Evolutionary conservation across 2,113 vertebrate species (phyloP).

Genomic region (Peromyscus polionotus): DNA sequence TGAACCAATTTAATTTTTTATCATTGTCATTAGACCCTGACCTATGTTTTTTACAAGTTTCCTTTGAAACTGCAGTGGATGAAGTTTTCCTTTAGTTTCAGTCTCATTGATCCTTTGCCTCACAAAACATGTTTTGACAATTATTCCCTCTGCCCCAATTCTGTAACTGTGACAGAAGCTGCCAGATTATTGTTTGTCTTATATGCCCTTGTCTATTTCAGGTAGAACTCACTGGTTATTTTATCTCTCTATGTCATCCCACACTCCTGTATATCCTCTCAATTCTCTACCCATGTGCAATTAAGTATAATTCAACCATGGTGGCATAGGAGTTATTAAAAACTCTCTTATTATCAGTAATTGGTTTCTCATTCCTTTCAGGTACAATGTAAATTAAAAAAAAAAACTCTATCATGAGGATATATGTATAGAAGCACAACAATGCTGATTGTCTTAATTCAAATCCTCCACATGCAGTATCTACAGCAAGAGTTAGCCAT

Average conservation of each 20-base stretch:
- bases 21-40: background rate
- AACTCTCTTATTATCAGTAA: background rate
- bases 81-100: background rate
- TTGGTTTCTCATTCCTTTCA: background rate
- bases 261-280: background rate
- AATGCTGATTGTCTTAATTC: background rate
- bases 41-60: background rate
- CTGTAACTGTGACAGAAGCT: background rate
- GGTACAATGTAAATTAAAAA: background rate
- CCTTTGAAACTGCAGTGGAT: background rate
- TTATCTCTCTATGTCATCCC: background rate
- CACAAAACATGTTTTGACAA: background rate
- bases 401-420: background rate
- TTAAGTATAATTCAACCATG: background rate
- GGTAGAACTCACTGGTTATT: background rate
- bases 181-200: background rate
- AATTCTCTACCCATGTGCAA: background rate
- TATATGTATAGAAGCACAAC: background rate
- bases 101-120: background rate
- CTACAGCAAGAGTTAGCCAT: background rate
- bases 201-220: background rate
- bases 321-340: background rate
- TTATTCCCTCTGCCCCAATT: background rate
- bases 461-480: background rate
- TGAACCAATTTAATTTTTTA: background rate